Evolutionary conservation across 2,888 invertebrate species (phyloP), one percentile per base, ranked within the genome.

Genomic region (Sisyra terminalis): DNA sequence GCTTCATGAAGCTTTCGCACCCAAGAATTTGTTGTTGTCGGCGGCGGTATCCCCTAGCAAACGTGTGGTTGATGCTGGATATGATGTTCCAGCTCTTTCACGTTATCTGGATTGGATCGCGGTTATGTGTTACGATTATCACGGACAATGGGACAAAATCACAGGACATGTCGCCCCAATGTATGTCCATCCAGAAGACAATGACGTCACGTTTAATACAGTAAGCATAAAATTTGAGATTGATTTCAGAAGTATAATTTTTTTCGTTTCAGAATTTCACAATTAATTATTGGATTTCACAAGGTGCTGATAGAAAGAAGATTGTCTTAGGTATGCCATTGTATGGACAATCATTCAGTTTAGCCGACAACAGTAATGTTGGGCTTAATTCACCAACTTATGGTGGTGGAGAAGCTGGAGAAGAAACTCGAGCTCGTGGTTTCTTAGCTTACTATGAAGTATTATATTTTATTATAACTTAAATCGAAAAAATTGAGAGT

Each of bases 151-250:
- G 88, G 89, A 89, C 54, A 85, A 86, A 58, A 76, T 78, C 50
- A 90, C 89, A 0, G 90, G 89, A 0, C 90, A 92, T 55, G 79
- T 89, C 3, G 82, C 90, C 0, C 90, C 89, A 2, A 80, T 92
- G 75, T 89, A 86, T 50, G 67, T 66, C 2, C 76, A 80, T 55
- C 80, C 81, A 0, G 75, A 75, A 18, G 81, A 82, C 55, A 70
- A 72, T 46, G 82, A 84, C 49, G 69, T 68, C 39, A 78, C 79
- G 7, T 83, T 88, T 56, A 90, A 89, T 61, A 76, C 83, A 14
- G 78, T 78, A 64, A 62, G 66, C 31, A 17, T 29, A 10, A 7
- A 7, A 11, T 2, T 17, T 18, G 10, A 18, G 13, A 18, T 14
- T n/a, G 11, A 24, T 29, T 8, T n/a, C n/a, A 29, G 3, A 3